Evolutionary conservation across 2,888 invertebrate species (phyloP).

Genomic region (Xylocampa areola): DNA sequence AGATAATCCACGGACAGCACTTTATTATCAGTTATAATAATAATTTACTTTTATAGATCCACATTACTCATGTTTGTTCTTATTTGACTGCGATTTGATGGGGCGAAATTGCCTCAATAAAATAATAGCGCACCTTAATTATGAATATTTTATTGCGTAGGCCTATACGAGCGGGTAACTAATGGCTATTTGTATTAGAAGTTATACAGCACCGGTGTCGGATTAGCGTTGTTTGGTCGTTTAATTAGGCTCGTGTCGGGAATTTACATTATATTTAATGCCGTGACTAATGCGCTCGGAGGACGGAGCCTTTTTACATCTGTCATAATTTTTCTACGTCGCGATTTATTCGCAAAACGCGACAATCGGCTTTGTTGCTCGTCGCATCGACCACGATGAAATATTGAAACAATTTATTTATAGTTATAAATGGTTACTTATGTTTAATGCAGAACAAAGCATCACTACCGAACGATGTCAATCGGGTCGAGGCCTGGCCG

Average conservation of each 20-base stretch:
- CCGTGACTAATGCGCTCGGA: constrained; percentile 81
- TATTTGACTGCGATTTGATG: constrained; percentile 86
- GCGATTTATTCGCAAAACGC: constrained; percentile 84
- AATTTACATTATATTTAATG: constrained; percentile 83
- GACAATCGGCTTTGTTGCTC: constrained; percentile 82
- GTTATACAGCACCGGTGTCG: constrained; percentile 66
- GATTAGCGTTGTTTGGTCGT: constrained; percentile 76
- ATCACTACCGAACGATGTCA: constrained; percentile 70
- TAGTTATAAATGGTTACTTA: constrained; percentile 70
- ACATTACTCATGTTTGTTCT: constrained; percentile 88
- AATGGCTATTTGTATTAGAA: constrained; percentile 72
- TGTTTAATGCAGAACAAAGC: constrained; percentile 68
- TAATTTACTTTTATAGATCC: constrained; percentile 89
- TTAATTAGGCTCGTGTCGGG: constrained; percentile 78
- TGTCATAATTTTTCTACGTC: constrained; percentile 90
- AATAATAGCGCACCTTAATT: constrained; percentile 79
- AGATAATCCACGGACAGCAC: constrained; percentile 87
- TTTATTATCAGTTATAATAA: constrained; percentile 89
- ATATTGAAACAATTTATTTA: constrained; percentile 81
- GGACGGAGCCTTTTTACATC: constrained; percentile 77
- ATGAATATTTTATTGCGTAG: constrained; percentile 69
- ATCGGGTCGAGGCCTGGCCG: constrained; percentile 57
- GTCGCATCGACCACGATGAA: constrained; percentile 69
- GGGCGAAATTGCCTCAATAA: constrained; percentile 82
- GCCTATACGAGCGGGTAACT: constrained; percentile 57